Evolutionary conservation across 2,888 invertebrate genomes (phyloP).

Genomic region (Thymelicus sylvestris): DNA sequence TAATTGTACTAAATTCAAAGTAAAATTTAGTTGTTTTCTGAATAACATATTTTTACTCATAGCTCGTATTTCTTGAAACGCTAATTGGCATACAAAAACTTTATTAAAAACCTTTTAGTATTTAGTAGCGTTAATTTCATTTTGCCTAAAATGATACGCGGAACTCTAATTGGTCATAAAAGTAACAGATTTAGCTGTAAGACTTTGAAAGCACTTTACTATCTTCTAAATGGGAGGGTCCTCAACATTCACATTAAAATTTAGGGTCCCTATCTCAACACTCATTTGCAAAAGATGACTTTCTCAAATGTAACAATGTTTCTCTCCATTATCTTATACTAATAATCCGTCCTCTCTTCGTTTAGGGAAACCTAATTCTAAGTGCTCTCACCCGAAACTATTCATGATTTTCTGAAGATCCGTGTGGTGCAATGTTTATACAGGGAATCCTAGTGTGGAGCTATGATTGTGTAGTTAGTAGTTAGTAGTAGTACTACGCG

Average conservation of each 20-base stretch:
- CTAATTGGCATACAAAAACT: too few species aligned
- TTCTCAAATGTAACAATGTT: conserved; percentile 1
- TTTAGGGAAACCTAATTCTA: not conserved
- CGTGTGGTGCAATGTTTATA: too few species aligned
- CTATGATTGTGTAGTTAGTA: too few species aligned
- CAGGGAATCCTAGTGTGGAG: too few species aligned
- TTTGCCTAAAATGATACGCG: not conserved
- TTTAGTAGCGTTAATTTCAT: not conserved
- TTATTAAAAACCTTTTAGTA: not conserved
- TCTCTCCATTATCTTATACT: not conserved
- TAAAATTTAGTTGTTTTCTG: too few species aligned
- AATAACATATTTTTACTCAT: too few species aligned
- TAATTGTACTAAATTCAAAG: too few species aligned
- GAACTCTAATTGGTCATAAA: not conserved
- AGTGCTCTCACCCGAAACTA: not conserved
- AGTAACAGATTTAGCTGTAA: not conserved
- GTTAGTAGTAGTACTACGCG: too few species aligned
- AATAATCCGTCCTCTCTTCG: not conserved
- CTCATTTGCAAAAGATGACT: conserved; percentile 5
- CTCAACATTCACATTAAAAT: conserved; percentile 8
- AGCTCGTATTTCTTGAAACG: too few species aligned
- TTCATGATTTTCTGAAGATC: too few species aligned
- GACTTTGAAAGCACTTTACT: conserved; percentile 2
- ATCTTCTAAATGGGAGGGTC: conserved; percentile 1
- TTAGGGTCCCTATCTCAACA: conserved; percentile 5